Evolutionary conservation across 2,113 vertebrate species (phyloP).

Genomic region (Crotalus viridis): DNA sequence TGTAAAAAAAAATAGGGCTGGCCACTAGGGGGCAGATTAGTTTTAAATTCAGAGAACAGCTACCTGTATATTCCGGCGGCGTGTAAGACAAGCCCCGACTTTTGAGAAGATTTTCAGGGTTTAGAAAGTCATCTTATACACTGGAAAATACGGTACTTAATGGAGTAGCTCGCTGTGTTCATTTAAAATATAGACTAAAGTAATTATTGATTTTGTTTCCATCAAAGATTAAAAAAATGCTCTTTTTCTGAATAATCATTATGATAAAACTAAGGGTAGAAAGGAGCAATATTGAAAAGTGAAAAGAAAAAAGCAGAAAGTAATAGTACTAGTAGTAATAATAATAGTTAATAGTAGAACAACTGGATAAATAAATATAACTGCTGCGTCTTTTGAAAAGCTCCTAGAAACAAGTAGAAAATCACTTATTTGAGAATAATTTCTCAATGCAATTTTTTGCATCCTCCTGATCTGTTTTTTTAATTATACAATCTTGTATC

Average conservation of each 20-base stretch:
- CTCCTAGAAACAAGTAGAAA: background rate
- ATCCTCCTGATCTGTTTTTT: background rate
- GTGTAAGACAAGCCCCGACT: too few relatives aligned
- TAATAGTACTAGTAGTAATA: background rate
- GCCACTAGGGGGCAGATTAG: too few relatives aligned
- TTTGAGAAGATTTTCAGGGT: too few relatives aligned
- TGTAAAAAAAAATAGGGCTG: too few relatives aligned
- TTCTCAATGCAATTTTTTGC: background rate
- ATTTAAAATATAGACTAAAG: constrained; percentile 61
- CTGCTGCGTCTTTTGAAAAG: background rate
- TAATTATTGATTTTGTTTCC: constrained; percentile 29
- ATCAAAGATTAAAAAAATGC: constrained; percentile 28
- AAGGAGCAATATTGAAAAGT: constrained; percentile 24
- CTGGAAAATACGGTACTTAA: constrained; percentile 31
- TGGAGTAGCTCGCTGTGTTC: constrained; percentile 52
- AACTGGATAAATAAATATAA: constrained; percentile 2
- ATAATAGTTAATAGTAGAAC: background rate
- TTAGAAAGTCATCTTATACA: too few relatives aligned
- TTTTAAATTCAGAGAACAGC: too few relatives aligned
- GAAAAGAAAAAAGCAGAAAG: background rate
- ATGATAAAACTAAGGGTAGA: constrained; percentile 48
- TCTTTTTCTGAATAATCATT: constrained; percentile 53
- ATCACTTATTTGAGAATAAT: background rate
- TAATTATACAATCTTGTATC: background rate
- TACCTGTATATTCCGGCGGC: too few relatives aligned